Evolutionary conservation across 2,113 vertebrate genomes (phyloP).

Genomic region (Grus americana): DNA sequence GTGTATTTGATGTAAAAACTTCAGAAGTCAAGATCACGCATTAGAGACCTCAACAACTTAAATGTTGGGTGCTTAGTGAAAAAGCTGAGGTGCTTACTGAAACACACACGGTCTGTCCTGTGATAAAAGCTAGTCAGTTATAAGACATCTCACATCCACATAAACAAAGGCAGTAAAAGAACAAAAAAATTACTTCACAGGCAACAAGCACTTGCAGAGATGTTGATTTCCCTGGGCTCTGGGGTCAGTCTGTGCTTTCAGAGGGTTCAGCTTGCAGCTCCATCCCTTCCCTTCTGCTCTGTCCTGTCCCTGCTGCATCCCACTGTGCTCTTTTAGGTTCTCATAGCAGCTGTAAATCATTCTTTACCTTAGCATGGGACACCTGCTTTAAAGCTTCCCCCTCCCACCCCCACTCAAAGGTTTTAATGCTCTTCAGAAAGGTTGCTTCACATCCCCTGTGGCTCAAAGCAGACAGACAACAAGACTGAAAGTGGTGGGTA

Average conservation of each 20-base stretch:
- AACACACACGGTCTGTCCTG: not conserved
- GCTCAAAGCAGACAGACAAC: not conserved
- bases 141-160: not conserved
- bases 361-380: not conserved
- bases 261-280: not conserved
- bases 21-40: not conserved
- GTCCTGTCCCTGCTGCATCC: not conserved
- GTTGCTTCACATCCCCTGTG: not conserved
- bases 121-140: not conserved
- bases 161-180: not conserved
- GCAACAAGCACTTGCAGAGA: not conserved
- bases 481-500: not conserved
- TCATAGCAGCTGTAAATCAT: not conserved
- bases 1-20: not conserved
- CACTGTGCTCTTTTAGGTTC: not conserved
- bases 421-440: not conserved
- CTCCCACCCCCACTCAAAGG: not conserved
- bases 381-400: not conserved
- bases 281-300: not conserved
- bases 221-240: not conserved
- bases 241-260: not conserved
- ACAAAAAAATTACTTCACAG: not conserved
- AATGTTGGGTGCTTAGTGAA: not conserved
- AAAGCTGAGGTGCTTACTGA: not conserved
- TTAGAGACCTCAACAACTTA: not conserved